phyloP scores from a whole-genome alignment of 2,797 vertebrate species.

The Hoplostethus mediterraneus region DNA sequence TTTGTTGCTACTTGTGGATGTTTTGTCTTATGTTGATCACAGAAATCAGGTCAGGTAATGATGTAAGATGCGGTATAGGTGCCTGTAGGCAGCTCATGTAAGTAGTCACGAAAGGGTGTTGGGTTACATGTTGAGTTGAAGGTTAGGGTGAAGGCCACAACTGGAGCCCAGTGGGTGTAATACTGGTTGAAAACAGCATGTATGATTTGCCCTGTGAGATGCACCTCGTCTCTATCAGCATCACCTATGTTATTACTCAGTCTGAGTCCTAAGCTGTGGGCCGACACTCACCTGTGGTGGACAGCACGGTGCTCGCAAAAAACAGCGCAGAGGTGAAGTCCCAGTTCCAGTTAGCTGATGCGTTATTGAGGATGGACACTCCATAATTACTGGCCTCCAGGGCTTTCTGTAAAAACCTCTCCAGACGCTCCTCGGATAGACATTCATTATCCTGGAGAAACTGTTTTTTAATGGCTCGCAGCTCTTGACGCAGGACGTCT shows the following conservation, averaged over 20 bases:
- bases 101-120: neutral
- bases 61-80: neutral
- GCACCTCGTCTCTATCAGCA: constrained; percentile 32
- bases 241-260: constrained; percentile 3
- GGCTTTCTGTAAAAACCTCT: constrained; percentile 90
- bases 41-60: too few species aligned
- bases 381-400: constrained; percentile 96
- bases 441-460: constrained; percentile 92
- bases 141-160: neutral
- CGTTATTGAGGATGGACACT: constrained; percentile 95
- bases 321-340: constrained; percentile 98
- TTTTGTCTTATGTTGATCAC: too few species aligned
- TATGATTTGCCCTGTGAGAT: too few species aligned
- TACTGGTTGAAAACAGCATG: too few species aligned
- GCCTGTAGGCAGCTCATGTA: neutral
- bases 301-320: constrained; percentile 96
- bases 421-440: constrained; percentile 90
- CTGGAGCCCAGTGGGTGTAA: neutral
- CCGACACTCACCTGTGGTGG: constrained; percentile 91
- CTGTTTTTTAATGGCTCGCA: constrained; percentile 88
- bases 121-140: neutral
- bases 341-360: constrained; percentile 96
- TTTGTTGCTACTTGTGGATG: too few species aligned
- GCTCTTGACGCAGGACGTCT: constrained; percentile 92
- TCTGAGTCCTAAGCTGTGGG: neutral